Conservation (phyloP, 2,888 invertebrate species). For the Polietes domitor region DNA sequence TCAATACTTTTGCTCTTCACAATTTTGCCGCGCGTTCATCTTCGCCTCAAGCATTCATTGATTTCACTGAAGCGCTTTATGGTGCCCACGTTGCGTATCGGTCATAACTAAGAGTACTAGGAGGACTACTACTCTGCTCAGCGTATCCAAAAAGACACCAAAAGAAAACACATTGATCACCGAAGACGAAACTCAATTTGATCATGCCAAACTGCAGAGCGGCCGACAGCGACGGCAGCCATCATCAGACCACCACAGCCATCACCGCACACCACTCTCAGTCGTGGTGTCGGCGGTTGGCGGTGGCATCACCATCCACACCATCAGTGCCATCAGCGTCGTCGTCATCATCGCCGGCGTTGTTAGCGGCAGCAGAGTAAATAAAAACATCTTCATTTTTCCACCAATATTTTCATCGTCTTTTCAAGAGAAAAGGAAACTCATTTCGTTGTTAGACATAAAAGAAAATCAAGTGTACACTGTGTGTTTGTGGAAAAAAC, state of each 20-base stretch:
- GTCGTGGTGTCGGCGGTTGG: background rate
- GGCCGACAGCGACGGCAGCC: background rate
- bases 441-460: background rate
- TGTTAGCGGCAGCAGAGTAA: slow-evolving; percentile 14
- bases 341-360: background rate
- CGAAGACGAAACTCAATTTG: slow-evolving; percentile 18
- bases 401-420: background rate
- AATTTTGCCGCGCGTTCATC: slow-evolving; percentile 61
- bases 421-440: background rate
- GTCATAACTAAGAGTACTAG: slow-evolving; percentile 39
- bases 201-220: background rate
- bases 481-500: no score
- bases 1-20: slow-evolving; percentile 51
- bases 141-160: slow-evolving; percentile 4
- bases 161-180: slow-evolving; percentile 46
- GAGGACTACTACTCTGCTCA: background rate
- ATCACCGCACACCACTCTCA: background rate
- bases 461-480: background rate
- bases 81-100: slow-evolving; percentile 54
- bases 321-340: background rate
- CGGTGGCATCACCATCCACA: background rate
- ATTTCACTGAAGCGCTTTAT: slow-evolving; percentile 59
- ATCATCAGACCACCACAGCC: slow-evolving; percentile 11
- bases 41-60: slow-evolving; percentile 52
- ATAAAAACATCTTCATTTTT: slow-evolving; percentile 14